Evolutionary conservation across 1,140 invertebrate species (phyloP), one percentile per base, ranked within the genome.

Genomic region (Anastatus disparis): DNA sequence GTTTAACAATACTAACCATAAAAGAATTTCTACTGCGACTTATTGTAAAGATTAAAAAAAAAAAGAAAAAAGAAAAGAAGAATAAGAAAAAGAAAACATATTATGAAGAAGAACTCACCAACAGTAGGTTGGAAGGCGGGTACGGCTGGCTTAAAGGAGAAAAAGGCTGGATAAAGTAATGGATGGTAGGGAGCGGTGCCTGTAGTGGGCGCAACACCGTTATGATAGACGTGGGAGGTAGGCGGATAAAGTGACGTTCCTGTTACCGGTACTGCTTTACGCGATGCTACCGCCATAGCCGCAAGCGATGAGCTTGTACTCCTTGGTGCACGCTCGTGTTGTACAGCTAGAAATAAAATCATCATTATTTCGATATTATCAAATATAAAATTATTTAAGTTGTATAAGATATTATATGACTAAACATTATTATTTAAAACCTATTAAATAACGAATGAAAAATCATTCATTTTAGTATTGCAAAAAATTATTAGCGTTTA

Each of bases 311-410:
- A 81, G 17, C 89, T 78, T 70, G 81, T 82, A 72, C 79, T 88
- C 69, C 94, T 85, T 1, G 94, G 94, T 13, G 94, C 93, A 73
- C 95, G 86, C 84, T 96, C 94, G 84, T 96, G 94, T 80, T 96
- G 94, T 4, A 96, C 95, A 70, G 95, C 95, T 96, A 87, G 72
- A 82, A 80, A 10, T 31, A 15, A 8, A 22, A 58, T 38, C 31
- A 15, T 15, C n/a, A n/a, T 35, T 38, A 50, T 50, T 52, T 27
- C 12, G 26, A 62, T 50, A 27, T n/a, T n/a, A n/a, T n/a, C n/a
- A n/a, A n/a, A n/a, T n/a, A n/a, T n/a, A n/a, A n/a, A n/a, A n/a
- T n/a, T n/a, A n/a, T n/a, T n/a, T n/a, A n/a, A n/a, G n/a, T n/a
- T n/a, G n/a, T n/a, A n/a, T n/a, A n/a, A n/a, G n/a, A n/a, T n/a